Evolutionary conservation across 2,113 vertebrate genomes (phyloP).

Genomic region (Peromyscus californicus): DNA sequence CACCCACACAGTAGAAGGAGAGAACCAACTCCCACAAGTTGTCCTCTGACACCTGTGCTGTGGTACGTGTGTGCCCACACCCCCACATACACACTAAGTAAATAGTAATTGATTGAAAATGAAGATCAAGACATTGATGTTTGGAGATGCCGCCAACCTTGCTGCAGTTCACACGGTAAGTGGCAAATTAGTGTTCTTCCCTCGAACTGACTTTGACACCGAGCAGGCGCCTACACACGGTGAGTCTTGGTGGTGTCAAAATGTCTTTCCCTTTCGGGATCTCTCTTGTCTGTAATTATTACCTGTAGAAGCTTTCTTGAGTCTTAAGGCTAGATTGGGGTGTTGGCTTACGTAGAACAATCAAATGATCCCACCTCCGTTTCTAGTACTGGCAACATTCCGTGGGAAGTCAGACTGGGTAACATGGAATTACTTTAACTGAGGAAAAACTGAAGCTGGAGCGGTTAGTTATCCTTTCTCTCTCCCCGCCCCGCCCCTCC

Average conservation of each 20-base stretch:
- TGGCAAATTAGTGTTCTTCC: constrained; percentile 65
- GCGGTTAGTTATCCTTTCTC: background rate
- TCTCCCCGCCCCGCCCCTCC: no score
- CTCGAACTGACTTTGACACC: background rate
- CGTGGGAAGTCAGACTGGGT: constrained; percentile 22
- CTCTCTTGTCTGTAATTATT: constrained; percentile 76
- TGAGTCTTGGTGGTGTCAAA: constrained; percentile 73
- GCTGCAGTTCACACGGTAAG: background rate
- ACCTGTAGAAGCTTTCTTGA: constrained; percentile 70
- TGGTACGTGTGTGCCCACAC: background rate
- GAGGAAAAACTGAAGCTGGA: constrained; percentile 18
- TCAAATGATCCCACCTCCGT: constrained; percentile 36
- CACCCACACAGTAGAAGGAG: background rate
- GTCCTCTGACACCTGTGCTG: background rate
- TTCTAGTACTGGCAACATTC: constrained; percentile 32
- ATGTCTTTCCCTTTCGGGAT: constrained; percentile 64
- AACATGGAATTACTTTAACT: constrained; percentile 64
- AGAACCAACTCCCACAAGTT: background rate
- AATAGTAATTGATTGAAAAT: background rate
- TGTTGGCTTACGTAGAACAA: constrained; percentile 50
- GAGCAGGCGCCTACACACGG: constrained; percentile 2
- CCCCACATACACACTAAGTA: background rate
- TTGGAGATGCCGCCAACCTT: constrained; percentile 61
- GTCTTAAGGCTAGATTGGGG: constrained; percentile 62
- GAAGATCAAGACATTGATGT: background rate